Conservation (phyloP, 2,113 vertebrate species). For the Orycteropus afer region DNA sequence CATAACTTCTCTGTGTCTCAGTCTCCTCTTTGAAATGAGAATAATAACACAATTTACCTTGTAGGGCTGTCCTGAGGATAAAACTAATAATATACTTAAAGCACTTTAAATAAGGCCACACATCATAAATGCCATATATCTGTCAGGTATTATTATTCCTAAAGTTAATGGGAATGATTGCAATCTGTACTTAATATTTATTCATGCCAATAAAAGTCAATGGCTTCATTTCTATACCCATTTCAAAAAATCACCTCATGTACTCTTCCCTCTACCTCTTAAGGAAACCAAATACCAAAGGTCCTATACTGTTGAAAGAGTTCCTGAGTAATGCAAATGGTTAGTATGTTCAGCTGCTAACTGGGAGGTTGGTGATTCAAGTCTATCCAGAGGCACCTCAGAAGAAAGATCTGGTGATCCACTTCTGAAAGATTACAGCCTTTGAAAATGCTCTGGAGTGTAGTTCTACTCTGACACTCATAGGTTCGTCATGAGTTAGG, state of each 20-base stretch:
- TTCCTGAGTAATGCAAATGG: neutral
- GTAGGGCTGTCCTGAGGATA: neutral
- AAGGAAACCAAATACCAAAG: slow-evolving; percentile 19
- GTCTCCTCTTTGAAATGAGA: slow-evolving; percentile 37
- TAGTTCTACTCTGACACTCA: neutral
- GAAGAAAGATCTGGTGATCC: neutral
- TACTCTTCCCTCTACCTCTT: neutral
- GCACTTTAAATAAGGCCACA: neutral
- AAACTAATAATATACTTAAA: slow-evolving; percentile 24
- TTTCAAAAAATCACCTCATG: neutral
- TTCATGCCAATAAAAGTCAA: neutral
- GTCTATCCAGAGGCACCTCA: neutral
- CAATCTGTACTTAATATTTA: neutral
- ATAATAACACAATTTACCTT: neutral
- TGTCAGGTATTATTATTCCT: neutral
- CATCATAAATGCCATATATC: neutral
- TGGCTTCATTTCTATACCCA: slow-evolving; percentile 13
- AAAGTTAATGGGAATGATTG: neutral
- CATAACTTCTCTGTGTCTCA: neutral
- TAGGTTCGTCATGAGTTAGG: neutral
- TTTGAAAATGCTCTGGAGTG: neutral
- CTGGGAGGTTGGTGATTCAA: neutral
- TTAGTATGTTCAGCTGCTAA: neutral
- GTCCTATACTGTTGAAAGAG: neutral
- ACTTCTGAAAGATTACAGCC: neutral